Percentiles rank a stretch among this genome's conserved stretches.
Conservation (phyloP, 2,888 invertebrate genomes). For the Tricholauxania praeusta region DNA sequence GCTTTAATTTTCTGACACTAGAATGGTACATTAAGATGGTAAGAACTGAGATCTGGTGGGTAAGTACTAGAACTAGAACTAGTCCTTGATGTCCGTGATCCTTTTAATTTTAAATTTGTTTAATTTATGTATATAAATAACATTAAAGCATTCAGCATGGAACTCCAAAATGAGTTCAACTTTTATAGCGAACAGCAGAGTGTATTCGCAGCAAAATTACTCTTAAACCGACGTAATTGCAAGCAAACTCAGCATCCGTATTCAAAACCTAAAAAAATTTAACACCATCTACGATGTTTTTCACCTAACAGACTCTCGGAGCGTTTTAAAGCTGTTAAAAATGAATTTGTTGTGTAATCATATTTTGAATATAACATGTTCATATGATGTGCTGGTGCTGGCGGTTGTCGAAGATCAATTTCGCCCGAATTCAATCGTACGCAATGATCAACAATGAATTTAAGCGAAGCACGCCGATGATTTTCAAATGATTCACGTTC, state of each 20-base stretch:
- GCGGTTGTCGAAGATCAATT: conserved; percentile 42
- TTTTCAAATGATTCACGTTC: conserved; percentile 65
- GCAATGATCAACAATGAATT: conserved; percentile 66
- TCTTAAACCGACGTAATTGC: too few relatives aligned
- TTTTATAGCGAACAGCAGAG: not conserved
- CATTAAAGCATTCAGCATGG: not conserved
- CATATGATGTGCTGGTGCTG: conserved; percentile 52
- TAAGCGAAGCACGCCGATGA: conserved; percentile 66
- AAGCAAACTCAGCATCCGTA: conserved; percentile 38
- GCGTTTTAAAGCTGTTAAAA: conserved; percentile 61
- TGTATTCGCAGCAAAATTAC: too few relatives aligned
- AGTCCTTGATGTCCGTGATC: too few relatives aligned
- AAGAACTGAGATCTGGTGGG: too few relatives aligned
- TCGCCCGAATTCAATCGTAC: conserved; percentile 57
- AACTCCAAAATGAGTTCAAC: conserved; percentile 37
- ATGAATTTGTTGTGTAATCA: conserved; percentile 60
- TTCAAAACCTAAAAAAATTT: conserved; percentile 63
- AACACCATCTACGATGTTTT: conserved; percentile 64
- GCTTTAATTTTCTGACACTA: too few relatives aligned
- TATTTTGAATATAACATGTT: conserved; percentile 56
- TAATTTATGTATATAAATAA: conserved; percentile 2
- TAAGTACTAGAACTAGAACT: too few relatives aligned
- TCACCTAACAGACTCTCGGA: conserved; percentile 61
- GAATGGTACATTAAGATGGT: too few relatives aligned
- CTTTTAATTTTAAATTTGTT: not conserved